Evolutionary conservation across 2,888 invertebrate genomes (phyloP), one percentile per base, ranked within the genome.

Genomic region (Caenorhabditis zanzibari): DNA sequence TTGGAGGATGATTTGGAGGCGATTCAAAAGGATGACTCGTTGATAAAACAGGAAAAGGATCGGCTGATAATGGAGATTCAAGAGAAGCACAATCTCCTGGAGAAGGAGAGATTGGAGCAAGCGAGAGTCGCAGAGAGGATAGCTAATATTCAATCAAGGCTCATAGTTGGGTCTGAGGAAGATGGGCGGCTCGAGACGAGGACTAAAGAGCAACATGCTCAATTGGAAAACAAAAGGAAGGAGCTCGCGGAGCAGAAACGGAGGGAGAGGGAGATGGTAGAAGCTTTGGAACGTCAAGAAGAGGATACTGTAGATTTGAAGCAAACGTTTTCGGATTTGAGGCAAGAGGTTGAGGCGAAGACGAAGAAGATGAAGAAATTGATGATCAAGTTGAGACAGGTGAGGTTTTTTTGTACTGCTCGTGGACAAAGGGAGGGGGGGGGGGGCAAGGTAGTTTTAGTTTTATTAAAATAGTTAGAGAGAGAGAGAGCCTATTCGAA

Each of bases 281-380:
- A 97, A 93, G 95, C 95, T 92, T 94, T 99, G 71, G 97, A 98
- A 92, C 94, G 96, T 90, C 96, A 98, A 93, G 98, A 99, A 92
- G 96, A 98, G 92, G 96, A 96, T 19, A 96, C 97, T 16, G 94
- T 96, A 64, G 97, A 96, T 91, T 95, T 98, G 74, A 95, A 96
- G 77, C 96, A 96, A 92, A 97, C 97, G 0, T 98, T 96, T 92
- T 95, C 96, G 10, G 96, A 95, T 68, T 94, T 99, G 76, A 97
- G 97, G 92, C 97, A 97, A 93, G 98, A 98, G 93, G 97, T 98
- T 1, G 98, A 99, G 92, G 95, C 96, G 77, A 99, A 98, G 93
- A 96, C 97, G 28, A 96, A 96, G 90, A 96, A 97, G 93, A 93
- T 98, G 73, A 96, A 96, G 92, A 96, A 97, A 80, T 89, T 98